Base-by-base conservation (phyloP, 2,888 invertebrate species). In the Xestia ashworthii region DNA sequence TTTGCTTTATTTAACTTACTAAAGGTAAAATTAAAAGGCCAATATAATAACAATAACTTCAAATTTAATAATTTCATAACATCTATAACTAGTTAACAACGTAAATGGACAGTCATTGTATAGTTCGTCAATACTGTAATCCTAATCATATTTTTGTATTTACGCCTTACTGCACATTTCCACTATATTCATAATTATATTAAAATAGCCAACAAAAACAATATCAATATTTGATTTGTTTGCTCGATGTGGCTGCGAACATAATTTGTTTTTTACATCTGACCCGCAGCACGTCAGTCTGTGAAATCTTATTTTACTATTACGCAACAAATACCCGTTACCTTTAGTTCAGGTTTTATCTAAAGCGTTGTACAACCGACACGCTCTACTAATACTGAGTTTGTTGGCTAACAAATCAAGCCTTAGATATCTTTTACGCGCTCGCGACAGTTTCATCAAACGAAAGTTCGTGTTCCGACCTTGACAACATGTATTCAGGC, bases 401-500 rank as follows among this genome's bases (percentile, higher is more conserved):
- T 87, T 89, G 89, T 95, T 95, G 94, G 93, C 92, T 92, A 95
- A 95, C 90, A 92, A 90, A 88, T 88, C 91, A 91, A 89, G 87
- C 90, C 89, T 89, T 72, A 86, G 66, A 86, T 87, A 88, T 87
- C 87, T 90, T 90, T 93, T 96, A 96, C 92, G 94, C 96, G 90
- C 94, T 94, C 79, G 95, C 95, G 82, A 96, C 95, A 64, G 92
- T 92, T 93, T 97, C 97, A 91, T 98, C 98, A 91, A 98, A 98
- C 79, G 97, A 97, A 89, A 95, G 95, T 94, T 98, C 98, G 87
- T 97, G 97, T 83, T 98, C 98, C 62, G 98, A 97, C 92, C 97
- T 97, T 78, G 97, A 96, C 75, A 98, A 91, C 98, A 98, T 98
- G 89, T 97, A 98, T 88, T 97, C 97, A 2, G 98, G 98, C 82